Conservation (phyloP, 2,888 invertebrate genomes). For the Conomelus anceps region DNA sequence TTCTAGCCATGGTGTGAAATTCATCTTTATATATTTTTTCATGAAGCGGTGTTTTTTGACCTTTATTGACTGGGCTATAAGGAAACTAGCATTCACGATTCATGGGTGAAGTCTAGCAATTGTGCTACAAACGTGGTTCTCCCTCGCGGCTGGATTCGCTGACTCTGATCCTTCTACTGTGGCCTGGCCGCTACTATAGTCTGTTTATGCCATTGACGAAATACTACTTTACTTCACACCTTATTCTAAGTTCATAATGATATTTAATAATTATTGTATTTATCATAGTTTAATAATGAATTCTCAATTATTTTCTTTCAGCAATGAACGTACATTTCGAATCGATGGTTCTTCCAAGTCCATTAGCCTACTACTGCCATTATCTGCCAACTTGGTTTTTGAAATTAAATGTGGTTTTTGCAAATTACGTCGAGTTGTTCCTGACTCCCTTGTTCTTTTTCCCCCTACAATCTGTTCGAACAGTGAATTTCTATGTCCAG, state of each 20-base stretch:
- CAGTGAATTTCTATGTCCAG: conserved; percentile 58
- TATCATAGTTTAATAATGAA: neutral
- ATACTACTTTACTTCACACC: neutral
- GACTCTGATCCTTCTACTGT: too few relatives aligned
- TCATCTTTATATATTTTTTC: too few relatives aligned
- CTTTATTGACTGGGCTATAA: too few relatives aligned
- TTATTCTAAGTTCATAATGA: neutral
- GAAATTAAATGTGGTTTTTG: conserved; percentile 52
- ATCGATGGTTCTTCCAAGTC: conserved; percentile 65
- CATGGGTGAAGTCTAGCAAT: too few relatives aligned
- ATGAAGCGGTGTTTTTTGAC: too few relatives aligned
- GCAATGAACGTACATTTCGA: conserved; percentile 63
- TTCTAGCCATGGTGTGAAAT: too few relatives aligned
- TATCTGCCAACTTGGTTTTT: conserved; percentile 62
- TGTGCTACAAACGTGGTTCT: too few relatives aligned
- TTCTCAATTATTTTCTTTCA: conserved; percentile 40
- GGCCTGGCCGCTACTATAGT: too few relatives aligned
- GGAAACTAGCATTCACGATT: too few relatives aligned
- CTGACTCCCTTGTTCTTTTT: conserved; percentile 67
- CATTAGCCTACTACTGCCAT: conserved; percentile 64
- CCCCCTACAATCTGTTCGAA: conserved; percentile 55
- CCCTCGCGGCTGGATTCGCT: too few relatives aligned
- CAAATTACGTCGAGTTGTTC: conserved; percentile 57
- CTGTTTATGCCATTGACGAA: neutral
- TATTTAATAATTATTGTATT: neutral